Base-by-base conservation (phyloP, 2,797 vertebrate species). In the Cygnus olor region DNA sequence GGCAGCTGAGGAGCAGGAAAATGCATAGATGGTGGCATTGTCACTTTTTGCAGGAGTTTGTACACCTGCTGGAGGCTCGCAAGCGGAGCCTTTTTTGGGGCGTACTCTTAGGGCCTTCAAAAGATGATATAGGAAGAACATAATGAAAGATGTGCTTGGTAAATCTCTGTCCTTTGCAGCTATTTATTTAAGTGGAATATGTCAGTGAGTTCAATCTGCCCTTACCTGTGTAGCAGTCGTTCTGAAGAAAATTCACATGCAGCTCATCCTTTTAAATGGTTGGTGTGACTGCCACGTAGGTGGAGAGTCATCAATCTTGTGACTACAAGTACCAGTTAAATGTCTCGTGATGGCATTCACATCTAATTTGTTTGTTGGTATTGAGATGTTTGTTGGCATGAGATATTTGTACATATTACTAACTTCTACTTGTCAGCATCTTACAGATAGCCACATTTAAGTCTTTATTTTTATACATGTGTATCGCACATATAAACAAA, bases 1-100 rank as follows among this genome's bases (percentile, higher is more conserved):
- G 7, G 51, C 38, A 42, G 51, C 70, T 16, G 38, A 25, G 51
- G 28, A 25, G 22, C 21, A 25, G 51, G 28, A 25, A 72, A 54
- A 38, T 18, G 36, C 27, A 9, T 2, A 17, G 11, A 8, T 22
- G 5, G 21, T 9, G 64, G 14, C 42, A 0, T 2, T 49, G 76
- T 34, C 38, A 3, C 60, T 84, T 78, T 71, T 70, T 64, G 25
- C 8, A 56, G 20, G 28, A 5, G 16, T 72, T 74, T 65, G 44
- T 45, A 30, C 86, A 15, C 36, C 30, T 38, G 32, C n/a, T 51
- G 40, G 17, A 44, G 64, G 15, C 21, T 20, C 13, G 8, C 9
- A 32, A 11, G 45, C 18, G 9, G 53, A 28, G 27, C 21, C 1
- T 5, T 25, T 40, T 51, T 27, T 69, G 64, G 66, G 63, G 76